Percentiles rank a stretch among this genome's conserved stretches.
These are phyloP conservation scores for Samia ricini DNA, from an alignment of 1,140 invertebrate genomes.

Conservation along the genomic window DNA sequence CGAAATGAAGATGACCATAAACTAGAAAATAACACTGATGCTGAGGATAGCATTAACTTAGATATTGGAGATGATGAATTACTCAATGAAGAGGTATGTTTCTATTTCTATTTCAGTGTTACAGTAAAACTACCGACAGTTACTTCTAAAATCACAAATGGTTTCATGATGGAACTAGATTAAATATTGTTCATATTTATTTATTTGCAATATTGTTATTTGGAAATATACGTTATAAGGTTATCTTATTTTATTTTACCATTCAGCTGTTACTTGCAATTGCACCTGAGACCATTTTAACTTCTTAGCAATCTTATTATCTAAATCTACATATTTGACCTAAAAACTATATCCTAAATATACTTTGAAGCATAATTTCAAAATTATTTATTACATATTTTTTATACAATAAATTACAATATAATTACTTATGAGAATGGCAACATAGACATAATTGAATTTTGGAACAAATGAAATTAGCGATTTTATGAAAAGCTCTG, in stretches of 20 bases:
- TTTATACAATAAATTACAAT: too few relatives aligned
- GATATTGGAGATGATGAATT: constrained; percentile 90
- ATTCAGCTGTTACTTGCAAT: not conserved
- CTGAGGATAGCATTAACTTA: constrained; percentile 89
- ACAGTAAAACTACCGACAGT: constrained; percentile 49
- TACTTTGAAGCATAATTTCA: too few relatives aligned
- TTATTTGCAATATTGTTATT: not conserved
- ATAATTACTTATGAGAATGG: too few relatives aligned
- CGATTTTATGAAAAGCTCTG: too few relatives aligned
- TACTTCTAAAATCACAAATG: constrained; percentile 47
- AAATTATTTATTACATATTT: too few relatives aligned
- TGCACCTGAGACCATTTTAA: not conserved
- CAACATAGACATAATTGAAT: too few relatives aligned
- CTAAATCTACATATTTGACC: too few relatives aligned
- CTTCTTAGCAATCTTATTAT: too few relatives aligned
- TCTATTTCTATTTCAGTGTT: constrained; percentile 70
- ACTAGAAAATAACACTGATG: constrained; percentile 78
- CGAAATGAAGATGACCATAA: constrained; percentile 61
- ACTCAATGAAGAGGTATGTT: constrained; percentile 85
- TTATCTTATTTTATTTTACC: constrained; percentile 15
- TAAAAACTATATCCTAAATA: too few relatives aligned
- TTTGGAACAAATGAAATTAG: too few relatives aligned
- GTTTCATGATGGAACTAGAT: constrained; percentile 64
- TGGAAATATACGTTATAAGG: constrained; percentile 12
- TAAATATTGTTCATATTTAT: constrained; percentile 26